Base-by-base conservation (phyloP, 2,797 vertebrate genomes). In the Coranthus polyacanthus region DNA sequence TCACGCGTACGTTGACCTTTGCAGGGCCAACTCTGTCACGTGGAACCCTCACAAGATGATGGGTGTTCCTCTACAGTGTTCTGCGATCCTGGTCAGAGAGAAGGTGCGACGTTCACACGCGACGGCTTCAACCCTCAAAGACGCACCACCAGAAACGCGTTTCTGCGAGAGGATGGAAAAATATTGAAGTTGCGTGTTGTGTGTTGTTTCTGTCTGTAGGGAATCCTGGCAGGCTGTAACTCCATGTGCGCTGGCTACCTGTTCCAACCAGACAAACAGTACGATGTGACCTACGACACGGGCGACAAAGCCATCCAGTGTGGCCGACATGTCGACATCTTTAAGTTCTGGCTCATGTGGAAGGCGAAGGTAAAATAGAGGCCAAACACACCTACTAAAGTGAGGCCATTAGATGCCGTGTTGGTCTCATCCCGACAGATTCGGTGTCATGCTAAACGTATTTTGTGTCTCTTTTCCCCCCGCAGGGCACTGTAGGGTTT, bases 281-380 rank as follows among this genome's bases (percentile, higher is more conserved):
- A 99, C 9, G 98, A 99, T 8, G 94, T 98, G 71, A 96, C 93
- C 68, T 99, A 99, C 0, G 98, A 99, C 89, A 99, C 98, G 0
- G 98, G 98, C 2, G 98, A 99, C 89, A 99, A 97, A 75, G 98
- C 97, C 18, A 99, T 99, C 90, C 98, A 99, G 75, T 99, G 98
- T 15, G 98, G 98, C 5, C 94, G 98, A 22, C 98, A 99, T 0
- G 98, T 99, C 36, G 98, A 99, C 93, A 99, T 99, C 89, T 99
- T 99, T 85, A 99, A 99, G 90, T 98, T 99, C 93, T 99, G 98
- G 98, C 94, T 99, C 89, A 99, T 99, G 98, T 99, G 98, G 98
- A 99, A 99, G 86, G 98, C 98, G 52, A 89, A 92, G 79, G 87
- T 90, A 63, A 83, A 63, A 26, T 26, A 29, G 26, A 29, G 8